Base-by-base conservation (phyloP, 2,797 vertebrate genomes). In the Harpagifer antarcticus region DNA sequence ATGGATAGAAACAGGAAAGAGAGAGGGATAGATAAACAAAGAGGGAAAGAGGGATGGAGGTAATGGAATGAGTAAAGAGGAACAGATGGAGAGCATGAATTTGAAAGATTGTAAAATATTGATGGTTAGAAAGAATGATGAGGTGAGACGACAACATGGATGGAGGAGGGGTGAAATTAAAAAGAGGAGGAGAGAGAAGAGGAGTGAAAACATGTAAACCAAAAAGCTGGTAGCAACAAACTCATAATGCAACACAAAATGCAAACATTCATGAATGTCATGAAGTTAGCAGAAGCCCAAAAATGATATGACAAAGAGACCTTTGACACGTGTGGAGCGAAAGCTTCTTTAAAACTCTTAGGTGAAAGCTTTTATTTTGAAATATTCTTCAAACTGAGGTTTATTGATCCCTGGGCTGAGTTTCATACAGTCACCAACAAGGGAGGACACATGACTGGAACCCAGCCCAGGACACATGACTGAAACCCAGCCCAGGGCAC, bases 221-320 rank as follows among this genome's bases (percentile, higher is more conserved):
- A 88, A 89, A 27, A 89, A 78, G 11, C 16, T 49, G 78, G 83
- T 23, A 45, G 40, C 49, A 79, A 84, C 20, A 70, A 76, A 79
- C 40, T 74, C 63, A 79, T 8, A 81, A 87, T 31, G 74, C 50
- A 88, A 91, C 73, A 71, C 8, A 78, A 86, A 80, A 86, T 60
- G 66, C 63, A 83, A 88, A 82, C 31, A 54, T 68, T 63, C 14
- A 77, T 88, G 83, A 71, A 54, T 68, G 75, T 71, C 40, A 79
- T 89, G 91, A 78, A 31, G 59, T 91, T 87, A 89, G 87, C 86
- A 69, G 67, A 83, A 89, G 80, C 73, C 52, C 73, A 61, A 15
- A 44, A 20, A 83, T 85, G 61, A 61, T 10, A 2, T 62, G 63
- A 60, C 14, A 40, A 63, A 50, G 67, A 83, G 57, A 75, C 74